Conservation (phyloP, 2,113 vertebrate genomes). For the Lonchura striata region DNA sequence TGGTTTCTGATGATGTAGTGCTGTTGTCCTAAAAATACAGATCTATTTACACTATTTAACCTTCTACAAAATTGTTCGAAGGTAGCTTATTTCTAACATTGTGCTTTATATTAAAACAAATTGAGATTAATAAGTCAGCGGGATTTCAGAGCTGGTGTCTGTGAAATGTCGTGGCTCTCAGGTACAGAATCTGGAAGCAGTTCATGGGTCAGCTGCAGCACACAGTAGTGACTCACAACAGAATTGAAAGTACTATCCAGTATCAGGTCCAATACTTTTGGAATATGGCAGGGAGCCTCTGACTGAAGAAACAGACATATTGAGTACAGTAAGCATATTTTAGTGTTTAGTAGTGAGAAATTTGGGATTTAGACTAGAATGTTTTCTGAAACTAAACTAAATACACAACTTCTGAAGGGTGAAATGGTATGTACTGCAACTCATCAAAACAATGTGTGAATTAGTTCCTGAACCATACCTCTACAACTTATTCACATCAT, state of each 20-base stretch:
- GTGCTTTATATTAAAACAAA: neutral
- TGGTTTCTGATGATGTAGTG: slow-evolving; percentile 66
- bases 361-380: slow-evolving; percentile 12
- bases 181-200: neutral
- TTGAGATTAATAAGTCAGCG: neutral
- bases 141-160: neutral
- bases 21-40: slow-evolving; percentile 47
- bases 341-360: slow-evolving; percentile 29
- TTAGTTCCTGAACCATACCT: neutral
- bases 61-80: slow-evolving; percentile 50
- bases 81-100: neutral
- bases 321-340: slow-evolving; percentile 22
- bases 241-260: neutral
- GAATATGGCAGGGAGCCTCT: neutral
- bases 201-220: neutral
- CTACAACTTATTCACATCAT: neutral
- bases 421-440: neutral
- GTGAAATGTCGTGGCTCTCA: neutral
- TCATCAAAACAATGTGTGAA: slow-evolving; percentile 12
- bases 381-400: slow-evolving; percentile 19
- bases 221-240: neutral
- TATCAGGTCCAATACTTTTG: neutral
- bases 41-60: slow-evolving; percentile 62
- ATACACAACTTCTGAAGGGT: neutral
- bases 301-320: slow-evolving; percentile 17